Percentiles rank a stretch among this genome's conserved stretches.
Evolutionary conservation across 1,140 invertebrate species (phyloP).

Genomic region (Eriosoma lanigerum): DNA sequence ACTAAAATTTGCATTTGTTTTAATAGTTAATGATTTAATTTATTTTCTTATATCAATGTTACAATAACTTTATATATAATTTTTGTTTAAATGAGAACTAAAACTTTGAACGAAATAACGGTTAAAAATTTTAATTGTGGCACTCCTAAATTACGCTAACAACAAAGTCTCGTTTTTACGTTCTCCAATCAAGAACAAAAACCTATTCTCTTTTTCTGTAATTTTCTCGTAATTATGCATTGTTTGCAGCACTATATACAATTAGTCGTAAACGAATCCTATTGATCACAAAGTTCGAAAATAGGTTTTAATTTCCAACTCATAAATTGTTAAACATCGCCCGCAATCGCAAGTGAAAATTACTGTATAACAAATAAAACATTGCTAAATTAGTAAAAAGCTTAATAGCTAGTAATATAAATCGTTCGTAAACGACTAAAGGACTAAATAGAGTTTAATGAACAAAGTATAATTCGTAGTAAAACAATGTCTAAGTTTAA

Average conservation of each 20-base stretch:
- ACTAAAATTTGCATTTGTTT: not conserved
- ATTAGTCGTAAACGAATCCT: not conserved
- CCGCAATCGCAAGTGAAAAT: not conserved
- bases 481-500: not conserved
- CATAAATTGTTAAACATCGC: conserved; percentile 11
- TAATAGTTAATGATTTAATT: not conserved
- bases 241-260: not conserved
- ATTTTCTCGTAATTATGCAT: conserved; percentile 1
- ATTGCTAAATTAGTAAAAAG: not conserved
- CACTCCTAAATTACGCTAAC: not conserved
- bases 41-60: not conserved
- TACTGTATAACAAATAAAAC: conserved; percentile 5
- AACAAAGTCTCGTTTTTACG: not conserved
- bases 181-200: not conserved
- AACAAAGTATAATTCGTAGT: not conserved
- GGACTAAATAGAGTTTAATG: not conserved
- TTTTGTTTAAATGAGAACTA: not conserved
- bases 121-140: not conserved
- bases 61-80: not conserved
- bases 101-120: not conserved
- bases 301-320: conserved; percentile 32
- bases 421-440: not conserved
- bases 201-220: not conserved
- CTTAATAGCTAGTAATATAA: conserved; percentile 3
- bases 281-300: conserved; percentile 34